Conservation (phyloP, 2,113 vertebrate species). For the Pagrus major region DNA sequence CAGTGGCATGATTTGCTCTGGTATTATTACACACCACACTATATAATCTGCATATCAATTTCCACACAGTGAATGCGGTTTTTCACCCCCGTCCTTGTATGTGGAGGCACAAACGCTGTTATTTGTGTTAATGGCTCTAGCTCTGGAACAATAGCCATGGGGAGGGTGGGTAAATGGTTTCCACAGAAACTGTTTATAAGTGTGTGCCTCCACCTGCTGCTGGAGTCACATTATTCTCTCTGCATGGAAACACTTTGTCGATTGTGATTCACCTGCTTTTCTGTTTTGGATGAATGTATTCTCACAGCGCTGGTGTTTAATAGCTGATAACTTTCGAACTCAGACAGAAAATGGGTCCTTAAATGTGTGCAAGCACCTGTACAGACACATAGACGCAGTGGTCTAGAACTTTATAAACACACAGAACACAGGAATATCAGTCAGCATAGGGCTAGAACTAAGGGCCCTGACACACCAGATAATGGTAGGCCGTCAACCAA, state of each 20-base stretch:
- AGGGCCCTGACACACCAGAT: too few relatives aligned
- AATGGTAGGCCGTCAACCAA: too few relatives aligned
- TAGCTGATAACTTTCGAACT: background rate
- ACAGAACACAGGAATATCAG: background rate
- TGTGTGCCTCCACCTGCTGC: background rate
- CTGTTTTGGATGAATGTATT: background rate
- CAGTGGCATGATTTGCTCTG: constrained; percentile 19
- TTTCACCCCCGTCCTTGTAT: background rate
- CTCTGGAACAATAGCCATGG: constrained; percentile 26
- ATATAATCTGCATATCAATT: constrained; percentile 45
- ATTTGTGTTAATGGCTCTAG: constrained; percentile 34
- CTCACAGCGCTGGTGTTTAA: background rate
- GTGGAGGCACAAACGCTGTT: constrained; percentile 9
- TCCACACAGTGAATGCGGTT: background rate
- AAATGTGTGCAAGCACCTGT: background rate
- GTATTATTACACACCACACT: background rate
- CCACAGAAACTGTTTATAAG: background rate
- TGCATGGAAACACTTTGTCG: background rate
- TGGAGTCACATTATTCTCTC: constrained; percentile 5
- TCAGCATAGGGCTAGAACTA: too few relatives aligned
- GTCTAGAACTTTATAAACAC: background rate
- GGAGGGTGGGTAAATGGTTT: constrained; percentile 23
- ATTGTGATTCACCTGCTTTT: constrained; percentile 1
- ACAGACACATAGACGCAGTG: background rate
- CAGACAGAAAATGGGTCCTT: background rate